Evolutionary conservation across 64 coral and sea anemone species (phyloP), one percentile per base, ranked within the genome.

Genomic region (Dendronephthya gigantea): DNA sequence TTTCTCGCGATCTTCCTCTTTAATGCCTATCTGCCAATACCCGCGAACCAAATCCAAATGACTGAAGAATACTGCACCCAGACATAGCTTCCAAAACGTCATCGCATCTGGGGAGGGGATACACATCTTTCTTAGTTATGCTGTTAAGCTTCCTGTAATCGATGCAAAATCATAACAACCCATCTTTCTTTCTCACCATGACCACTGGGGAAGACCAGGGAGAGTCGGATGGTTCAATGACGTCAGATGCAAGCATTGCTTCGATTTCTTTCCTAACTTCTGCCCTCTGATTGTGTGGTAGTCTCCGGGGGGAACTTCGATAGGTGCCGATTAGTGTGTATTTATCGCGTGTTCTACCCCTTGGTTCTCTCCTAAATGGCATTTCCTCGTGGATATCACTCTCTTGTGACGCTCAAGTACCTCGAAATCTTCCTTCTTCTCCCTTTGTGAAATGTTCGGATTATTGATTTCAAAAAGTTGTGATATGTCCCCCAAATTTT

Each of bases 181-280:
- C 86, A 32, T 87, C 86, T 39, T 59, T 59, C 33, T 87, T 87
- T 4, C 13, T 40, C 29, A 87, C 86, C 51, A 87, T 39, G 15
- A 87, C 86, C 29, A 87, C 68, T 36, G 65, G 66, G 6, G 86
- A 40, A 16, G 86, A 41, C 86, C 86, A 87, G 0, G 66, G 86
- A 12, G 65, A 75, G 0, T 74, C 29, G 15, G 86, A 87, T 10
- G 36, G 65, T 49, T 79, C 68, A 29, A 79, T 87, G 3, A 79
- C 66, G 11, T 79, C 37, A 31, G 32, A 8, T 5, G n/a, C 72
- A 2, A 79, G 28, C 72, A 79, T 79, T 19, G 72, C 29, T 39
- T 79, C 31, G 7, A 79, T 19, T 19, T 79, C 72, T 79, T 79
- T 79, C 31, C 72, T 34, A 8, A 33, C 72, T 8, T 8, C 7